phyloP scores from a whole-genome alignment of 2,888 invertebrate species.

The Hoplodrina blanda region DNA sequence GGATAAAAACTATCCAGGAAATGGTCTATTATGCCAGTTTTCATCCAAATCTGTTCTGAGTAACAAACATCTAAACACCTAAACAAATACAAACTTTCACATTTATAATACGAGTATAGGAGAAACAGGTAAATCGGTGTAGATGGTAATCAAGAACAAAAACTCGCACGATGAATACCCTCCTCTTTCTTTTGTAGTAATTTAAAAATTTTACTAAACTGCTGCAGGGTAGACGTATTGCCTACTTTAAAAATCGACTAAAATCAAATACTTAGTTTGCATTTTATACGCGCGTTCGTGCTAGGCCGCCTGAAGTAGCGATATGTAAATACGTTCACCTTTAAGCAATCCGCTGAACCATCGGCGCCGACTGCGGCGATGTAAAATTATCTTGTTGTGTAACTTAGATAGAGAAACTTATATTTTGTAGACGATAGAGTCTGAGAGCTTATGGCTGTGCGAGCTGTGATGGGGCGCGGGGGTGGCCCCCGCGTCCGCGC shows the following conservation, averaged over 20 bases:
- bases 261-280: too few species aligned
- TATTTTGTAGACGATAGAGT: conserved; percentile 59
- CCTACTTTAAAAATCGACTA: not conserved
- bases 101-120: too few species aligned
- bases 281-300: not conserved
- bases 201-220: too few species aligned
- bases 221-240: not conserved
- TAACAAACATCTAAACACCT: too few species aligned
- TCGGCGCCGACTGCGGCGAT: conserved; percentile 67
- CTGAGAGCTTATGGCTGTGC: conserved; percentile 64
- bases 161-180: too few species aligned
- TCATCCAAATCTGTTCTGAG: too few species aligned
- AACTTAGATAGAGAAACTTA: conserved; percentile 57
- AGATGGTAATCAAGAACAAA: too few species aligned
- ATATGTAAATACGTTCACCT: conserved; percentile 63
- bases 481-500: conserved; percentile 5
- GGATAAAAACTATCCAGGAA: too few species aligned
- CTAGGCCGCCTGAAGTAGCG: conserved; percentile 40
- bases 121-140: too few species aligned
- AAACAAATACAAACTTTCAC: too few species aligned
- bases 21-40: too few species aligned
- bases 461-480: conserved; percentile 55
- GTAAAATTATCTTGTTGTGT: conserved; percentile 65
- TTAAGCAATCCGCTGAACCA: conserved; percentile 61
- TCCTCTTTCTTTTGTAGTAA: too few species aligned